Evolutionary conservation across 1,140 invertebrate genomes (phyloP).

Genomic region (Brachionus rubens): DNA sequence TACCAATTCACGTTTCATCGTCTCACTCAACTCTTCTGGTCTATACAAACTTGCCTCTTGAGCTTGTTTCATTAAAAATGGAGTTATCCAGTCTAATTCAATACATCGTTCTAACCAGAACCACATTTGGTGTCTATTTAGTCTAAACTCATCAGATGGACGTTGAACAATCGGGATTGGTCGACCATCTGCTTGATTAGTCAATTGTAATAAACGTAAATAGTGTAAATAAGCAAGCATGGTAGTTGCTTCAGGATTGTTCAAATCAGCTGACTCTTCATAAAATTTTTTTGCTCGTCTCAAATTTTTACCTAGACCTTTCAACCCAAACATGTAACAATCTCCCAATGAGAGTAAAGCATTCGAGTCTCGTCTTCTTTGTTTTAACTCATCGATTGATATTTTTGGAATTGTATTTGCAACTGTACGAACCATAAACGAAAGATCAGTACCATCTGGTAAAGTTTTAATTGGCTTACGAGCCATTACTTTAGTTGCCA

Average conservation of each 20-base stretch:
- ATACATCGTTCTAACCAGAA: neutral
- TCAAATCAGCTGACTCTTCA: neutral
- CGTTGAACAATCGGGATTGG: neutral
- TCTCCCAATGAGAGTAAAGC: neutral
- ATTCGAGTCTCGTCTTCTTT: neutral
- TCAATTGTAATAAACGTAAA: neutral
- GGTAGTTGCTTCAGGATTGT: neutral
- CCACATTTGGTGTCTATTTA: neutral
- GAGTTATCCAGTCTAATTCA: neutral
- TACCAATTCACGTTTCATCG: neutral
- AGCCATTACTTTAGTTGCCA: too few species aligned
- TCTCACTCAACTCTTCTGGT: neutral
- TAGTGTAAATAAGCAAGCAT: neutral
- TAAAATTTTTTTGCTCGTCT: neutral
- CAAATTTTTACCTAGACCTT: neutral
- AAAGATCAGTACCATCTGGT: too few species aligned
- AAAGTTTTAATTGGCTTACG: too few species aligned
- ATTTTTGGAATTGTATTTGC: neutral
- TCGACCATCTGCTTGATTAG: neutral
- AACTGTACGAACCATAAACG: too few species aligned
- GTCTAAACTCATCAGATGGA: neutral
- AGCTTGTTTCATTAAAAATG: neutral
- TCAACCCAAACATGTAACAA: neutral
- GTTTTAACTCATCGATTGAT: neutral
- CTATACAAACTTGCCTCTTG: neutral